Conservation (phyloP, 2,113 vertebrate species). For the Turdus rufiventris region DNA sequence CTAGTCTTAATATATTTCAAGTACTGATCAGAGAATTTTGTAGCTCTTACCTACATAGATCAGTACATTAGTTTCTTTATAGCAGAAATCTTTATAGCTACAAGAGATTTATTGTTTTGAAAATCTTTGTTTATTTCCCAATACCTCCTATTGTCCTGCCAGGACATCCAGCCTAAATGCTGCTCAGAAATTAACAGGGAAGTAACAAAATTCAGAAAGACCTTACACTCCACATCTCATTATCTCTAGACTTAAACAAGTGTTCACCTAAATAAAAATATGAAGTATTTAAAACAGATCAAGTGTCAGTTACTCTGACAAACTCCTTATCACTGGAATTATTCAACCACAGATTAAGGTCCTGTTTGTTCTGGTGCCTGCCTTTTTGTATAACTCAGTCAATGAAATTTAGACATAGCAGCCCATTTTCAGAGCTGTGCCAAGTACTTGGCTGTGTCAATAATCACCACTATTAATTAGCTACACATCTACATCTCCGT, state of each 20-base stretch:
- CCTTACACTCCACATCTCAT: background rate
- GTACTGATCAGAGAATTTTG: background rate
- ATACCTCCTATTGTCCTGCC: background rate
- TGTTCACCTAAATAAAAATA: background rate
- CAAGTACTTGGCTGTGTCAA: background rate
- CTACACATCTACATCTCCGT: background rate
- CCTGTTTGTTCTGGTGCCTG: background rate
- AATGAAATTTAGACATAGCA: background rate
- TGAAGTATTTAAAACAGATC: background rate
- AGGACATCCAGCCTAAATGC: background rate
- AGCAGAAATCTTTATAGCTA: slow-evolving; percentile 5
- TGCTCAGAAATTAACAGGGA: background rate
- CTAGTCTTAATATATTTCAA: background rate
- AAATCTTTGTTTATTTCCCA: slow-evolving; percentile 59
- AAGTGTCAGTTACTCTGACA: background rate
- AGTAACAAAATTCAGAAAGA: background rate
- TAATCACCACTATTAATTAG: background rate
- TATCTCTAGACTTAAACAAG: background rate
- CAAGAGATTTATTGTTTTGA: slow-evolving; percentile 19
- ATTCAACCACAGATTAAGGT: background rate
- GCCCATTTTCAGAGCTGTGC: background rate
- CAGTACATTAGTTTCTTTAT: slow-evolving; percentile 17
- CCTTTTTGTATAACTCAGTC: background rate
- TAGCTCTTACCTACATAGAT: background rate
- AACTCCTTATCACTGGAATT: background rate